Conservation (phyloP, 2,113 vertebrate species). For the Malurus alboscapulatus region DNA sequence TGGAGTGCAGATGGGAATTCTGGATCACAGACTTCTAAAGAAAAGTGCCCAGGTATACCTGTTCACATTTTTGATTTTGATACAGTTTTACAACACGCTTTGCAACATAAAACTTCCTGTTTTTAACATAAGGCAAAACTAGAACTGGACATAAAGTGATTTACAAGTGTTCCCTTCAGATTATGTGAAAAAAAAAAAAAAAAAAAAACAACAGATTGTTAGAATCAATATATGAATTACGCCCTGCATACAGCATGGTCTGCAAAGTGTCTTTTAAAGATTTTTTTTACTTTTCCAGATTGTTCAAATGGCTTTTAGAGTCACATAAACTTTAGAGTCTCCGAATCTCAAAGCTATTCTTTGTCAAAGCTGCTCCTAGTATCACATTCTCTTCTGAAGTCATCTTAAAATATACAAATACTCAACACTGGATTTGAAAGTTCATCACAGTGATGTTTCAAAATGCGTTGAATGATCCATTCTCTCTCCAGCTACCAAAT, state of each 20-base stretch:
- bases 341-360: not conserved
- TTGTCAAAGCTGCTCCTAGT: not conserved
- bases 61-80: not conserved
- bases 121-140: not conserved
- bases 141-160: not conserved
- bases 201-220: too few species aligned
- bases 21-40: not conserved
- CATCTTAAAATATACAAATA: not conserved
- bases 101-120: not conserved
- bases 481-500: not conserved
- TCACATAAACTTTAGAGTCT: not conserved
- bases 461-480: not conserved
- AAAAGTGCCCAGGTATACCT: not conserved
- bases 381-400: not conserved
- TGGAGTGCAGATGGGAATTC: not conserved
- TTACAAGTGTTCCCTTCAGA: not conserved
- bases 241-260: not conserved
- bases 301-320: not conserved
- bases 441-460: not conserved
- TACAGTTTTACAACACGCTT: fast-evolving
- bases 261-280: not conserved
- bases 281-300: not conserved
- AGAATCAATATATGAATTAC: not conserved
- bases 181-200: not conserved
- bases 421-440: not conserved